Conservation (phyloP, 2,113 vertebrate species). For the Paramormyrops kingsleyae region DNA sequence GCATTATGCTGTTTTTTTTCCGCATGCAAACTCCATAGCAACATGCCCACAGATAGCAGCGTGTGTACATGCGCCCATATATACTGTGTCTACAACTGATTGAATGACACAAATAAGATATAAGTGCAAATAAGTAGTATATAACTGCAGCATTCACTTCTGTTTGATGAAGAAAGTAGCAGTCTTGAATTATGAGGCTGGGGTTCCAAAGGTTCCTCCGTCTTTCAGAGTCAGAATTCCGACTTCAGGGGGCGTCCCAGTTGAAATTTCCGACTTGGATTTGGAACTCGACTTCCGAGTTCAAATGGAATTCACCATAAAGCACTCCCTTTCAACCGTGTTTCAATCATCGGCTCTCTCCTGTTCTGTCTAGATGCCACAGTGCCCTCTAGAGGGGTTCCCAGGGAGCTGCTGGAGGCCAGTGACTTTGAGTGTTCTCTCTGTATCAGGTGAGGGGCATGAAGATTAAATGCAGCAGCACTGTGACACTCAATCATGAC, state of each 20-base stretch:
- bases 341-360: conserved; percentile 13
- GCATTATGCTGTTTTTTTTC: not conserved
- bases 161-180: not conserved
- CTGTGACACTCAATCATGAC: not conserved
- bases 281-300: not conserved
- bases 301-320: not conserved
- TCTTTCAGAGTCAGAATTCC: not conserved
- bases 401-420: conserved; percentile 66
- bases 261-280: not conserved
- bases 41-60: not conserved
- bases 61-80: not conserved
- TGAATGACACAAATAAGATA: not conserved
- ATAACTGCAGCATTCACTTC: not conserved
- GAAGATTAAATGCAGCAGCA: not conserved
- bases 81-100: not conserved
- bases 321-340: not conserved
- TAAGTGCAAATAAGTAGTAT: not conserved
- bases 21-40: not conserved
- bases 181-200: not conserved
- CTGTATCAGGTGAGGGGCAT: conserved; percentile 78
- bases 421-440: conserved; percentile 89
- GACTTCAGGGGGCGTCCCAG: not conserved
- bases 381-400: conserved; percentile 49
- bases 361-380: conserved; percentile 47
- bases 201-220: not conserved